Percentiles rank a stretch among this genome's conserved stretches.
Conservation (phyloP, 2,113 vertebrate genomes). For the Calonectris borealis region DNA sequence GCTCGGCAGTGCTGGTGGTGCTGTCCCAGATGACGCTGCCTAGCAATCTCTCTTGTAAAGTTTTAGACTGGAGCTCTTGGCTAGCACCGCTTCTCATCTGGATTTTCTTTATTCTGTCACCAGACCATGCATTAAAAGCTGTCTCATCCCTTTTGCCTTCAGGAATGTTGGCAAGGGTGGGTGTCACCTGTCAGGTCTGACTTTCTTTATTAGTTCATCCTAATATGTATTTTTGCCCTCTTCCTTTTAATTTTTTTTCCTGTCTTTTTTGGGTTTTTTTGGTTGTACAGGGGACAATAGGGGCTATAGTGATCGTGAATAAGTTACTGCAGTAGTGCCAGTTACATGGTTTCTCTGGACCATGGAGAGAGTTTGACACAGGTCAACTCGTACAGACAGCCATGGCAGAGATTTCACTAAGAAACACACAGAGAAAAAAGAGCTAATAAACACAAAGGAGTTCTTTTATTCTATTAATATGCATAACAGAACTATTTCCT, state of each 20-base stretch:
- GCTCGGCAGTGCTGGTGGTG: not conserved
- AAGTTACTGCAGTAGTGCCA: not conserved
- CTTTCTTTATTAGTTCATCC: not conserved
- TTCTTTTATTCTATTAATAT: slow-evolving; percentile 4
- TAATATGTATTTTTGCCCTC: not conserved
- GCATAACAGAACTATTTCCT: not conserved
- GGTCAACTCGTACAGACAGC: not conserved
- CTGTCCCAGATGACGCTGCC: not conserved
- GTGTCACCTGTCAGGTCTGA: not conserved
- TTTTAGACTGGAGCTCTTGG: not conserved
- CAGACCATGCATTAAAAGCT: not conserved
- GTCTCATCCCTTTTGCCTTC: not conserved
- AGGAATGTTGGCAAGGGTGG: not conserved
- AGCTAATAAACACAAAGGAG: not conserved
- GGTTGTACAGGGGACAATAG: not conserved
- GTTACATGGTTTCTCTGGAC: not conserved
- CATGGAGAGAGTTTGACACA: not conserved
- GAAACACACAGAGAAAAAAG: not conserved
- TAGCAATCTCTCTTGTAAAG: not conserved
- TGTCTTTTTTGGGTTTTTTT: not conserved
- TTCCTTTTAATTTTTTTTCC: not conserved
- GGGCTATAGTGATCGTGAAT: not conserved
- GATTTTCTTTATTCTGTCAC: not conserved
- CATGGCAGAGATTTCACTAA: not conserved
- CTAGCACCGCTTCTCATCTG: not conserved